Evolutionary conservation across 2,888 invertebrate species (phyloP), one percentile per base, ranked within the genome.

Genomic region (Andrena fulva): DNA sequence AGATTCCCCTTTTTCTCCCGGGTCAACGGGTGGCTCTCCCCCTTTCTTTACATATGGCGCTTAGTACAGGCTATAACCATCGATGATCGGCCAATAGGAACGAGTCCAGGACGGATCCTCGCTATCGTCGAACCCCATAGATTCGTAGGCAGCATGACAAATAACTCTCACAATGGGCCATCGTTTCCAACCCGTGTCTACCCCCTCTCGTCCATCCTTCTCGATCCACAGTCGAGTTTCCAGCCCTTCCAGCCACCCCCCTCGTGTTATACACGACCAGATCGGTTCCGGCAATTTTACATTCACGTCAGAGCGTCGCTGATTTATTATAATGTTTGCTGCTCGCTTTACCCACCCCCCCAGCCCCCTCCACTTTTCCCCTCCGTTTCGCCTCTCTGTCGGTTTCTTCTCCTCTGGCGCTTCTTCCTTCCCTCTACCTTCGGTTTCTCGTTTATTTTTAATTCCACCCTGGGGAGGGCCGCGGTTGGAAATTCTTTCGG

Each of bases 251-350:
- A 24, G 10, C 27, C 73, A 80, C 82, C 84, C 16, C 66, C 69
- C 59, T 87, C 89, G 85, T 91, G 90, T 92, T 90, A 91, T 92
- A 92, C 92, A 90, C 90, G 91, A 90, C 90, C 90, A 92, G 91
- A 93, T 93, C 92, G 91, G 93, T 93, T 92, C 92, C 92, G 93
- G 92, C 93, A 92, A 92, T 93, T 93, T 92, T 91, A 92, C 91
- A 93, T 92, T 92, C 92, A 90, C 89, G 91, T 92, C 92, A 90
- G 89, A 88, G 85, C 84, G 76, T 72, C 82, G 85, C 89, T 91
- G 92, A 92, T 91, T 92, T 91, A 92, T 92, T 90, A 89, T 91
- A 91, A 91, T 92, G 91, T 92, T 92, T 90, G 90, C 85, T 85
- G 86, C 88, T 89, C 89, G 77, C 85, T 75, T 82, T 84, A 85